These are phyloP conservation scores for Ciconia boyciana DNA, from an alignment of 2,113 vertebrate species.

Conservation along the genomic window DNA sequence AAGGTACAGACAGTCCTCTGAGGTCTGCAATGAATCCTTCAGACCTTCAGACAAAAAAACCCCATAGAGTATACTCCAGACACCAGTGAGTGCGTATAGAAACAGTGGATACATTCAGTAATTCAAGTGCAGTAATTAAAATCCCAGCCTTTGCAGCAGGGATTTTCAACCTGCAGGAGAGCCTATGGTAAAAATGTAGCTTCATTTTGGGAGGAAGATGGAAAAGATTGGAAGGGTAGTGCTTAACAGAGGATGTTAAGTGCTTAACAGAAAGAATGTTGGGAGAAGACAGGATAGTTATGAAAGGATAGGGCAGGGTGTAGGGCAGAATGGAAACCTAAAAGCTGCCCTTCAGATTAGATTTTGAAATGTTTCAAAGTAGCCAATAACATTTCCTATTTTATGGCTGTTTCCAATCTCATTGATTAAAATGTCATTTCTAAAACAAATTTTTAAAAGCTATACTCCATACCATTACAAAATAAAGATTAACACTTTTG, in stretches of 20 bases:
- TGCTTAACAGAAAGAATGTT: neutral
- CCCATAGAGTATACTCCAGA: neutral
- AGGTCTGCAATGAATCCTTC: neutral
- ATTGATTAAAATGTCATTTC: neutral
- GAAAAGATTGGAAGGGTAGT: neutral
- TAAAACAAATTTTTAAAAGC: neutral
- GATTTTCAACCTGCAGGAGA: neutral
- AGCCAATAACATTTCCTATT: neutral
- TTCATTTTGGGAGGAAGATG: neutral
- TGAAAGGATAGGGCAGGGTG: neutral
- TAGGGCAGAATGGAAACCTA: neutral
- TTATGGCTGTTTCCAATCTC: neutral
- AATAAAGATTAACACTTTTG: neutral
- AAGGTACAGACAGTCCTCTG: neutral
- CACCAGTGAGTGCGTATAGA: neutral
- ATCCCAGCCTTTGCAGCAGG: neutral
- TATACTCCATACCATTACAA: neutral
- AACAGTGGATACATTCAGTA: neutral
- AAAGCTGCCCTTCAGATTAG: neutral
- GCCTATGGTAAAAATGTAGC: neutral
- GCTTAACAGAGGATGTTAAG: neutral
- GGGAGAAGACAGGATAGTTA: neutral
- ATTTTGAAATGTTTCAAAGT: neutral
- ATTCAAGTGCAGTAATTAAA: neutral
- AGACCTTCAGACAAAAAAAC: neutral